Percentiles rank a stretch among this genome's conserved stretches.
Evolutionary conservation across 2,797 vertebrate genomes (phyloP).

Genomic region (Moxostoma hubbsi): DNA sequence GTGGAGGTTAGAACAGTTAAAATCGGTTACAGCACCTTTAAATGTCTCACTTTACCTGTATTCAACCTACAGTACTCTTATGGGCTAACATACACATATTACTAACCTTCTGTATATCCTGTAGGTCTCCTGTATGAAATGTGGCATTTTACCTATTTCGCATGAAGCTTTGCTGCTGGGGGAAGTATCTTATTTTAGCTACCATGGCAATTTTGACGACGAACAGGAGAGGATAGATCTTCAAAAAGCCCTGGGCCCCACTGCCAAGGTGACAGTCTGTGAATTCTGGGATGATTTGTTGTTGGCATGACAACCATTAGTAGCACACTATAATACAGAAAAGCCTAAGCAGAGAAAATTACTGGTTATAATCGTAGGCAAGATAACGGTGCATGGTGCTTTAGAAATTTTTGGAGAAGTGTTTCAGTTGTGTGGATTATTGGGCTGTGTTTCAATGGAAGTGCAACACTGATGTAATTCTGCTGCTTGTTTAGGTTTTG

Average conservation of each 20-base stretch:
- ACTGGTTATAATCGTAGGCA: neutral
- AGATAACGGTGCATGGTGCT: neutral
- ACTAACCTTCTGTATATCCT: slow-evolving; percentile 62
- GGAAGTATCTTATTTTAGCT: slow-evolving; percentile 90
- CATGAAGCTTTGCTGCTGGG: slow-evolving; percentile 95
- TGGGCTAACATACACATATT: slow-evolving; percentile 67
- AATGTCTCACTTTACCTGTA: too few species aligned
- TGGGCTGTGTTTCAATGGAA: neutral
- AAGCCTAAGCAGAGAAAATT: neutral
- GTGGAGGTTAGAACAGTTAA: too few species aligned
- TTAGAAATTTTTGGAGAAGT: neutral
- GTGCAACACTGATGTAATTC: neutral
- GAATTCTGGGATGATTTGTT: slow-evolving; percentile 37
- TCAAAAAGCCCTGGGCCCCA: slow-evolving; percentile 93
- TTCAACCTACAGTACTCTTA: neutral
- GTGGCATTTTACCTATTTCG: slow-evolving; percentile 95
- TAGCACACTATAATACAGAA: neutral
- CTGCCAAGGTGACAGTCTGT: slow-evolving; percentile 87
- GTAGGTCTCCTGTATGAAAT: slow-evolving; percentile 98
- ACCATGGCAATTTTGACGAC: slow-evolving; percentile 92
- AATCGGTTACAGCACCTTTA: too few species aligned
- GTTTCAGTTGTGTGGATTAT: neutral
- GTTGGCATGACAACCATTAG: slow-evolving; percentile 61
- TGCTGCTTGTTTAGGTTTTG: slow-evolving; percentile 81
- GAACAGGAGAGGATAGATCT: slow-evolving; percentile 92